Base-by-base conservation (phyloP, 2,888 invertebrate species). In the Micoletzkya japonica region DNA sequence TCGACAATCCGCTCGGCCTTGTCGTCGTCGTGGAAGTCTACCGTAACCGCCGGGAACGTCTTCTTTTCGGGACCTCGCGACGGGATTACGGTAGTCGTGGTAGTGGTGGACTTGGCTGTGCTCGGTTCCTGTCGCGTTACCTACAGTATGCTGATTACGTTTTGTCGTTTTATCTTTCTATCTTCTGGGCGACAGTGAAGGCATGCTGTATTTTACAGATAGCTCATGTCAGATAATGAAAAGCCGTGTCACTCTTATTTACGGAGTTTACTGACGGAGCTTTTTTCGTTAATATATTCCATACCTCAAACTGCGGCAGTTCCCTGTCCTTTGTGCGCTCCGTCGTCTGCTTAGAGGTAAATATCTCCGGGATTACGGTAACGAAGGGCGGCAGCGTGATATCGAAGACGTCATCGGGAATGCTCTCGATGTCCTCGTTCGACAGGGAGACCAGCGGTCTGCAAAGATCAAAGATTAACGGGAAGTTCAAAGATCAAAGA, bases 361-460 rank as follows among this genome's bases (percentile, higher is more conserved):
- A 66, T 36, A 66, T 66, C 56, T 66, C 66, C 7, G 66, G 66
- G 7, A 66, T 66, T n/a, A 82, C 77, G 7, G 83, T 84, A 24
- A 83, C 73, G 69, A 83, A 82, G 17, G 82, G 79, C 10, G 84
- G 80, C 74, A 84, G 80, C 14, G 84, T 78, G 70, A 75, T 66
- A 61, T 81, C 82, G 67, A 84, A 82, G 1, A 77, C 83, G 57
- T 84, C 84, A 3, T 81, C 79, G 0, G 82, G 82, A 52, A 84
- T 60, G 39, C 81, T 77, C 26, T 72, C 73, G 57, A 84, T 79
- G 61, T 84, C 84, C 28, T 77, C 77, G 52, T 79, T 78, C 7
- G 78, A 74, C 39, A 84, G 68, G 2, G 82, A 77, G 28, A 84
- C 81, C 32, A 84, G 72, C 2, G 82, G 83, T 32, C 77, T 73